These are phyloP conservation scores for Tenthredo scrophulariae DNA, from an alignment of 2,888 invertebrate genomes.

Conservation along the genomic window DNA sequence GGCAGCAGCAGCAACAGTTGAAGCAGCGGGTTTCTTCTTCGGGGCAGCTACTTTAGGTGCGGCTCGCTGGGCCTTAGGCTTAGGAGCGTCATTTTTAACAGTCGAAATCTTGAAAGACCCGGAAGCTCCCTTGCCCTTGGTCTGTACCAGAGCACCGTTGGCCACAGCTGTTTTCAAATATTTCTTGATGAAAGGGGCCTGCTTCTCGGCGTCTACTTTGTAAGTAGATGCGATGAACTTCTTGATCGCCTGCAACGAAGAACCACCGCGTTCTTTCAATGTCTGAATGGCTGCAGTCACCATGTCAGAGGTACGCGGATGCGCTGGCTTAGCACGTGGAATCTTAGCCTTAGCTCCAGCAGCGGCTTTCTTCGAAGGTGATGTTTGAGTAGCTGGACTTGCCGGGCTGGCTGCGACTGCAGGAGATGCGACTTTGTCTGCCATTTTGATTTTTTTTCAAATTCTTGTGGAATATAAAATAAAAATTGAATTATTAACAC, in stretches of 20 bases:
- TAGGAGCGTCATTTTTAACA: constrained; percentile 57
- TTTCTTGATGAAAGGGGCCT: constrained; percentile 81
- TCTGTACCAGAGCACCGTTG: constrained; percentile 78
- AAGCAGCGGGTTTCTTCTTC: constrained; percentile 56
- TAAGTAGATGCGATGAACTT: constrained; percentile 82
- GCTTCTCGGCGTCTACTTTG: constrained; percentile 80
- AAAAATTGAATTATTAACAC: neutral
- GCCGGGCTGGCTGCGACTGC: constrained; percentile 38
- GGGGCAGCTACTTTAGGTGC: constrained; percentile 52
- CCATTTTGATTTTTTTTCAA: neutral
- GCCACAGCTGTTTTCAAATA: constrained; percentile 80
- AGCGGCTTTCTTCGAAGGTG: constrained; percentile 32
- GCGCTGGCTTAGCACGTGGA: constrained; percentile 62
- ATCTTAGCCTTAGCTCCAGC: constrained; percentile 26
- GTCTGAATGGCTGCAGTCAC: constrained; percentile 71
- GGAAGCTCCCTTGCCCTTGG: constrained; percentile 79
- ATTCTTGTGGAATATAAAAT: neutral
- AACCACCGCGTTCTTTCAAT: constrained; percentile 72
- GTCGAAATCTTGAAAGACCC: constrained; percentile 78
- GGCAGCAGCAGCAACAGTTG: constrained; percentile 18
- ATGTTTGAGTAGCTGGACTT: constrained; percentile 24
- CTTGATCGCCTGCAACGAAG: constrained; percentile 80
- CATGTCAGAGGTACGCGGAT: constrained; percentile 76
- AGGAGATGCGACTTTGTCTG: constrained; percentile 46
- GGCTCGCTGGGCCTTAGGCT: constrained; percentile 48